Base-by-base conservation (phyloP, 2,888 invertebrate genomes). In the Linhomoeus sp. region DNA sequence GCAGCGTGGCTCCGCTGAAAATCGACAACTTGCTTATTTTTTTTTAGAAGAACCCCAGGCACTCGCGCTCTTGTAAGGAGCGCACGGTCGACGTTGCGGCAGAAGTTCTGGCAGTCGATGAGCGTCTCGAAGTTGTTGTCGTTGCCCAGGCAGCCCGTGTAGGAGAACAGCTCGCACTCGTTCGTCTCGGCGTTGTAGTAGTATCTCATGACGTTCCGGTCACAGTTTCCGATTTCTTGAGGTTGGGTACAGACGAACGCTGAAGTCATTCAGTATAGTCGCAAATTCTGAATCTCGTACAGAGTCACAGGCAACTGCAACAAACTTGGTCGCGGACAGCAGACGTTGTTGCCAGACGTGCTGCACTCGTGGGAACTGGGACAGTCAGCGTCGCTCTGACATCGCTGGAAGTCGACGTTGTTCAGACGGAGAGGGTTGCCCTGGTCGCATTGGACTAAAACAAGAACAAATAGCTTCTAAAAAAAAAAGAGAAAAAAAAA, bases 41-140 rank as follows among this genome's bases (percentile, higher is more conserved):
- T n/a, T n/a, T n/a, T n/a, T n/a, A n/a, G n/a, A n/a, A n/a, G n/a
- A n/a, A n/a, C n/a, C n/a, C n/a, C n/a, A n/a, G n/a, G n/a, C n/a
- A n/a, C n/a, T n/a, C n/a, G n/a, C n/a, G n/a, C n/a, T n/a, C n/a
- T n/a, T n/a, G n/a, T n/a, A n/a, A n/a, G n/a, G n/a, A n/a, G n/a
- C n/a, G n/a, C n/a, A n/a, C n/a, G n/a, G n/a, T n/a, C n/a, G n/a
- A n/a, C n/a, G 29, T 29, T 29, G 12, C 29, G 29, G 12, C 29
- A 12, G 12, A 29, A 29, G 29, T 29, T 29, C 48, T 62, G 60
- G 46, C 61, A 61, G 45, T 61, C 61, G 36, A 60, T 46, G 23
- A 58, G 55, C 38, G 58, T 56, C 53, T 60, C 58, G 50, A 61
- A 61, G 50, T 60, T 60, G 56, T 61, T 60, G 52, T 60, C 60